phyloP scores from a whole-genome alignment of 2,797 vertebrate species.

The Limnodromus scolopaceus region DNA sequence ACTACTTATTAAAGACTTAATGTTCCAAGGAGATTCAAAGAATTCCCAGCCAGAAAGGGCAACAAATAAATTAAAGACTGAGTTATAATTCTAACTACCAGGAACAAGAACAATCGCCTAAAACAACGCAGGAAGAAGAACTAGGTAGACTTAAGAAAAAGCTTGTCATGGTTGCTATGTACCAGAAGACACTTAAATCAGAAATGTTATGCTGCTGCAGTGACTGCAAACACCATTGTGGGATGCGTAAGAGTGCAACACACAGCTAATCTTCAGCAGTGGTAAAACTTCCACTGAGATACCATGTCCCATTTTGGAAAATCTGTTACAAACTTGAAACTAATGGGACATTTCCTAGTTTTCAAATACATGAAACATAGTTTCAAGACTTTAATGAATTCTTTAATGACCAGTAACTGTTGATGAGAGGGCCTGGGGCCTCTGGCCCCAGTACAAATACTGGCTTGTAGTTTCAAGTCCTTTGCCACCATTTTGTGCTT shows the following conservation, averaged over 20 bases:
- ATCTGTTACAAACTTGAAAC: background rate
- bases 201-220: background rate
- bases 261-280: background rate
- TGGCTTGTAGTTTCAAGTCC: background rate
- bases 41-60: background rate
- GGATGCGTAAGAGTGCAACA: background rate
- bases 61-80: background rate
- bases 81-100: background rate
- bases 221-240: background rate
- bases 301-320: background rate
- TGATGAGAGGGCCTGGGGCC: background rate
- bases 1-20: background rate
- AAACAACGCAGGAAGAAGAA: background rate
- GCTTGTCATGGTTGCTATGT: fast-evolving
- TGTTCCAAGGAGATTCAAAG: background rate
- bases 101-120: background rate
- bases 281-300: background rate
- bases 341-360: background rate
- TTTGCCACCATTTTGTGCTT: background rate
- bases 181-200: background rate
- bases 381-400: too few relatives aligned
- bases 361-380: background rate
- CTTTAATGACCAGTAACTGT: background rate
- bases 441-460: background rate
- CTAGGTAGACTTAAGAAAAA: background rate